Evolutionary conservation across 2,888 invertebrate genomes (phyloP).

Genomic region (Eurois occulta): DNA sequence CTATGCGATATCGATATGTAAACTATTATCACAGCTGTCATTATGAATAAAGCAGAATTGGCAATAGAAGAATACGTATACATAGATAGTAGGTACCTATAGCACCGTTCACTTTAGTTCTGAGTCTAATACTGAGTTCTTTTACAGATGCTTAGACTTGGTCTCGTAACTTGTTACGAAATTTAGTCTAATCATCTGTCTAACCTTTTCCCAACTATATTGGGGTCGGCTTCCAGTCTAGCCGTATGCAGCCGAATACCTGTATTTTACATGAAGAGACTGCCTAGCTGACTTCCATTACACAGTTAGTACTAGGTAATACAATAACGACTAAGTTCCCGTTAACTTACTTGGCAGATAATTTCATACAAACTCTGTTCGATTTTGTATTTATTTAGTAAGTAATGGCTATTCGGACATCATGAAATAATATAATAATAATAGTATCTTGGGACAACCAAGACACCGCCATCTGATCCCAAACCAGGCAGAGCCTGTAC

Average conservation of each 20-base stretch:
- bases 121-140: not conserved
- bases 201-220: not conserved
- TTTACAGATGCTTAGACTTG: not conserved
- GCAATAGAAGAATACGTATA: not conserved
- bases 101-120: not conserved
- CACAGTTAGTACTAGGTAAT: not conserved
- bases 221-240: not conserved
- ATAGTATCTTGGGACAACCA: too few relatives aligned
- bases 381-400: too few relatives aligned
- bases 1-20: slow-evolving; percentile 9
- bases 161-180: not conserved
- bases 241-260: not conserved
- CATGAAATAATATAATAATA: too few relatives aligned
- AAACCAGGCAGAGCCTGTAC: too few relatives aligned
- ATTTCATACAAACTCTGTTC: too few relatives aligned
- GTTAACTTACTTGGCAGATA: too few relatives aligned
- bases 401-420: too few relatives aligned
- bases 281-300: not conserved
- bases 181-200: not conserved
- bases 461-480: too few relatives aligned
- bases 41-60: not conserved
- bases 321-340: too few relatives aligned
- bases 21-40: not conserved
- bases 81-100: not conserved
- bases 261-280: not conserved